These are phyloP conservation scores for Malurus cyaneus DNA, from an alignment of 2,113 vertebrate species.

Conservation along the genomic window DNA sequence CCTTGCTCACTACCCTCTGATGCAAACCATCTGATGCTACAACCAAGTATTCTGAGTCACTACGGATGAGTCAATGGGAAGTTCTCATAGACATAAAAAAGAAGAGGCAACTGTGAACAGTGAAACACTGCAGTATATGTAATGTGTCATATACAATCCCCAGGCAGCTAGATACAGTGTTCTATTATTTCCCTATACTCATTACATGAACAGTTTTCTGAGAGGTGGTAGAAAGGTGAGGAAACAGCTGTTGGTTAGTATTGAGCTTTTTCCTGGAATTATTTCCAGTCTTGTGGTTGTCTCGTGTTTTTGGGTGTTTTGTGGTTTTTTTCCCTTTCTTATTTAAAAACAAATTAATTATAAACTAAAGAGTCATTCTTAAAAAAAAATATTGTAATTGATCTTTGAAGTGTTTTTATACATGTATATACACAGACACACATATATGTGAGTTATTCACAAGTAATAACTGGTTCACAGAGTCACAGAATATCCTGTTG, in stretches of 20 bases:
- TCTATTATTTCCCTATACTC: neutral
- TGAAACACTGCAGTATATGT: neutral
- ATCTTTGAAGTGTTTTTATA: neutral
- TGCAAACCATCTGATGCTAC: neutral
- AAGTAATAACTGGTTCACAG: neutral
- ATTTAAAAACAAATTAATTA: neutral
- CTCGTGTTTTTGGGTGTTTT: neutral
- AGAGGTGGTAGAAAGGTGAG: neutral
- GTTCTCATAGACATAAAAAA: neutral
- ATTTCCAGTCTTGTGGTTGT: neutral
- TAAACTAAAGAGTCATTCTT: neutral
- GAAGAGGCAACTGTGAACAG: neutral
- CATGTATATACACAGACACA: neutral
- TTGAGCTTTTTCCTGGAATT: neutral
- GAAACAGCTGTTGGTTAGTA: neutral
- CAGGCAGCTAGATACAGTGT: neutral
- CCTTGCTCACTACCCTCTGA: neutral
- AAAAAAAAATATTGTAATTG: neutral
- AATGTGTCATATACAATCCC: neutral
- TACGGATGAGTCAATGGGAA: neutral
- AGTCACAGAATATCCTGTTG: neutral
- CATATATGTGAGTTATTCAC: neutral
- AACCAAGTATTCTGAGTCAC: neutral
- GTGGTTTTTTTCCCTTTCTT: accelerated
- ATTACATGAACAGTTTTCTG: neutral